Evolutionary conservation across 2,888 invertebrate species (phyloP), one percentile per base, ranked within the genome.

Genomic region (Drosophila maculinotata): DNA sequence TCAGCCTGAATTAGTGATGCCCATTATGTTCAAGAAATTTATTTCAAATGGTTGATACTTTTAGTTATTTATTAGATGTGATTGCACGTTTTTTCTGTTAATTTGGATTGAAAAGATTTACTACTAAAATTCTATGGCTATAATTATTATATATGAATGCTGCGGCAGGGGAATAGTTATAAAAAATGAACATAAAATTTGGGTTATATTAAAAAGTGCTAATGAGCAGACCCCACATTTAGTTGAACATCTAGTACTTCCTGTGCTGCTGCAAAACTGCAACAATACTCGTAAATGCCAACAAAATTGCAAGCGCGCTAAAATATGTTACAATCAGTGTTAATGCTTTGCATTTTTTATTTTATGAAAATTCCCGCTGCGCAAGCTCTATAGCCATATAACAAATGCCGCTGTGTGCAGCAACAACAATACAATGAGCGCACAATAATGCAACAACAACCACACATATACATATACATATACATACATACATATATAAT

Each of bases 251-350:
- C 15, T 38, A 14, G 31, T 36, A 15, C 23, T 12, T 17, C 3
- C 8, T 7, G n/a, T 3, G 1, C 39, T 8, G 2, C 15, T 20
- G 36, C n/a, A 39, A 28, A 28, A 59, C 26, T 62, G 69, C 45
- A 69, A 75, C 51, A 59, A 69, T 54, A 26, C 47, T 54, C 56
- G 66, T 70, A 71, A 67, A 67, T 59, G 78, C 58, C 60, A 86
- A 62, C 70, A 69, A 70, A 77, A 79, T 63, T 68, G 67, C 64
- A 44, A 70, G 52, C 56, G 65, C 67, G 51, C 56, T 72, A 75
- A 76, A 79, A 76, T 76, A 82, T 83, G 70, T 75, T 71, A 65
- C 89, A 88, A 88, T 86, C 83, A 79, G 73, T 65, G 76, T 85
- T 80, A 88, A 88, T 85, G 69, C 59, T 67, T 58, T 80, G 73